phyloP scores from a whole-genome alignment of 2,797 vertebrate genomes.

The Echiichthys vipera region DNA sequence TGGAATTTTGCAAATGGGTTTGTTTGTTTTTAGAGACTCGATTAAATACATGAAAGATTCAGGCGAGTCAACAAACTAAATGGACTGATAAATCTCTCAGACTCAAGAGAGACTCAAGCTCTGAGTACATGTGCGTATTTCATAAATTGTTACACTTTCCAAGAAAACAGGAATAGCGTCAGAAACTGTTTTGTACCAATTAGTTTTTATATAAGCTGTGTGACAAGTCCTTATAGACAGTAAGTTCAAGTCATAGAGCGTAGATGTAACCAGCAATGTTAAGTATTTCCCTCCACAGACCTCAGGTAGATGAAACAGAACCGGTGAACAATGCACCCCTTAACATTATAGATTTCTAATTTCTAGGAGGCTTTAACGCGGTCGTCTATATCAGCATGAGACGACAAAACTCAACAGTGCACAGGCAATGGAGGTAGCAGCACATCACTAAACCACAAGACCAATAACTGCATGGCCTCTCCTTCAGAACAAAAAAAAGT shows the following conservation, averaged over 20 bases:
- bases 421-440: constrained; percentile 75
- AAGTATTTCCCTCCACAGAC: constrained; percentile 34
- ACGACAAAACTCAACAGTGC: constrained; percentile 63
- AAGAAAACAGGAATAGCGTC: constrained; percentile 41
- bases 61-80: constrained; percentile 35
- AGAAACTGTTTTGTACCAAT: constrained; percentile 8
- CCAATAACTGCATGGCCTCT: constrained; percentile 66
- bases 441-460: constrained; percentile 73
- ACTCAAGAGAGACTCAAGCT: constrained; percentile 1
- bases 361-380: constrained; percentile 23
- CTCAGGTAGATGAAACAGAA: constrained; percentile 19
- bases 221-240: constrained; percentile 27
- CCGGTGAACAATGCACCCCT: constrained; percentile 34
- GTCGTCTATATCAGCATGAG: constrained; percentile 31
- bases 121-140: constrained; percentile 4
- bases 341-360: constrained; percentile 11
- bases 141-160: constrained; percentile 4
- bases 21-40: constrained; percentile 17
- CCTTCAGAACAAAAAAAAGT: constrained; percentile 63
- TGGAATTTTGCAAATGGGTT: constrained; percentile 26
- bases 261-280: background rate
- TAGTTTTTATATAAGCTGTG: too few relatives aligned
- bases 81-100: constrained; percentile 20
- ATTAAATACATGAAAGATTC: constrained; percentile 31
- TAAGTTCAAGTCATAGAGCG: constrained; percentile 29